These are phyloP conservation scores for Melitaea athalia DNA, from an alignment of 2,888 invertebrate species.

Conservation along the genomic window DNA sequence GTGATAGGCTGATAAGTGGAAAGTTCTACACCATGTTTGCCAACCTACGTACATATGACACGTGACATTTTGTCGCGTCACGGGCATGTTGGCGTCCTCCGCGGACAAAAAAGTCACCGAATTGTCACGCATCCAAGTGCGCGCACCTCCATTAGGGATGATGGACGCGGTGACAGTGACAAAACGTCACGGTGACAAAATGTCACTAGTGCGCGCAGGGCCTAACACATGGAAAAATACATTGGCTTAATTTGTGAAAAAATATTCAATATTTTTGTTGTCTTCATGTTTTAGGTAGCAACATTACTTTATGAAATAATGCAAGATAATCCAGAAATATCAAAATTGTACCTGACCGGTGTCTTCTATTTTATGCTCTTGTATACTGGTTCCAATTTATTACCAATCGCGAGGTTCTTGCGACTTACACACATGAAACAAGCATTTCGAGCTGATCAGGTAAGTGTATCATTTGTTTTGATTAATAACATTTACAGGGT, in stretches of 20 bases:
- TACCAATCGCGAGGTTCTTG: constrained; percentile 97
- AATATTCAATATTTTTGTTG: neutral
- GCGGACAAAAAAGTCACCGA: too few relatives aligned
- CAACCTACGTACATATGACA: too few relatives aligned
- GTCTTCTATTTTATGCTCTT: constrained; percentile 99
- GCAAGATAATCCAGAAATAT: constrained; percentile 97
- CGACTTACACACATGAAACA: constrained; percentile 97
- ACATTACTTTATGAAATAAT: constrained; percentile 93
- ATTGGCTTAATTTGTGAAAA: neutral
- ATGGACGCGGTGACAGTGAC: too few relatives aligned
- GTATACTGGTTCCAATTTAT: constrained; percentile 98
- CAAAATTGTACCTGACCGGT: constrained; percentile 96
- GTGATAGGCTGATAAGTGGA: too few relatives aligned
- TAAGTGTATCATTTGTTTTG: constrained; percentile 58
- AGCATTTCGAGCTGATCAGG: constrained; percentile 96
- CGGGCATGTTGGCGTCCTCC: too few relatives aligned
- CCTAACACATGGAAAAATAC: neutral
- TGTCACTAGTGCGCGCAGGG: too few relatives aligned
- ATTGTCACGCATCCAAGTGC: too few relatives aligned
- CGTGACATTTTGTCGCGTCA: too few relatives aligned
- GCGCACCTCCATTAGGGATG: too few relatives aligned
- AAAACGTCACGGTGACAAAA: too few relatives aligned
- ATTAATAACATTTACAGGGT: too few relatives aligned
- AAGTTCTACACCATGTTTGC: too few relatives aligned
- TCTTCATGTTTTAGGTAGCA: constrained; percentile 84